Conservation (phyloP, 2,113 vertebrate genomes). For the Scatophagus argus region DNA sequence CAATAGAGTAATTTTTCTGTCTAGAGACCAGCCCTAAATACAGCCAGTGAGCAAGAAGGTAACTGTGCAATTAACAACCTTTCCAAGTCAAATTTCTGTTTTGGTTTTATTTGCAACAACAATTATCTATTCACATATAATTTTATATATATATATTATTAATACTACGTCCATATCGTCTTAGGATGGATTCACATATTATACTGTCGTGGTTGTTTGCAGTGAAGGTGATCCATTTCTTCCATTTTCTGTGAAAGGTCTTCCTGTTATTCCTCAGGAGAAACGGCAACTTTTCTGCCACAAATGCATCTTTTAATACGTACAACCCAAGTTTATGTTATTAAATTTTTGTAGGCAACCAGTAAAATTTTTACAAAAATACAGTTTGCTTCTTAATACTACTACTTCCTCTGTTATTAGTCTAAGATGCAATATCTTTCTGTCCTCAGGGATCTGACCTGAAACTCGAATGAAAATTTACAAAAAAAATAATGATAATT, state of each 20-base stretch:
- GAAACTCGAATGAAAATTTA: too few relatives aligned
- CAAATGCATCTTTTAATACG: too few relatives aligned
- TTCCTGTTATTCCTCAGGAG: background rate
- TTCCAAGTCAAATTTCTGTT: background rate
- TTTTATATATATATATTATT: too few relatives aligned
- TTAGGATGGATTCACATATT: background rate
- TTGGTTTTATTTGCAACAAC: background rate
- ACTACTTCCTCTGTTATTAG: background rate
- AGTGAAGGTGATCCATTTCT: background rate
- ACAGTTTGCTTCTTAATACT: too few relatives aligned
- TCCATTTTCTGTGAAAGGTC: background rate
- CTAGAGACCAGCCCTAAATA: slow-evolving; percentile 68
- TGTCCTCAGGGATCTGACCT: background rate
- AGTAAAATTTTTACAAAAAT: too few relatives aligned
- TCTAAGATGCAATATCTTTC: background rate
- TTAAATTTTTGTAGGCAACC: too few relatives aligned
- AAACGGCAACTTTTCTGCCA: too few relatives aligned
- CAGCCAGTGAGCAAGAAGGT: slow-evolving; percentile 48
- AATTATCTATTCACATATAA: too few relatives aligned
- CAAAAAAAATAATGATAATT: too few relatives aligned
- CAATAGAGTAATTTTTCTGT: slow-evolving; percentile 60
- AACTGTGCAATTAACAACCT: slow-evolving; percentile 38
- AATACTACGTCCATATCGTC: background rate
- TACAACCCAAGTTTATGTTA: too few relatives aligned
- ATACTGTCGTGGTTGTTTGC: background rate